A percentile compares a stretch with the other conserved stretches of the same genome.
Evolutionary conservation across 1,140 invertebrate genomes (phyloP).

Genomic region (Drosophila suzukii): DNA sequence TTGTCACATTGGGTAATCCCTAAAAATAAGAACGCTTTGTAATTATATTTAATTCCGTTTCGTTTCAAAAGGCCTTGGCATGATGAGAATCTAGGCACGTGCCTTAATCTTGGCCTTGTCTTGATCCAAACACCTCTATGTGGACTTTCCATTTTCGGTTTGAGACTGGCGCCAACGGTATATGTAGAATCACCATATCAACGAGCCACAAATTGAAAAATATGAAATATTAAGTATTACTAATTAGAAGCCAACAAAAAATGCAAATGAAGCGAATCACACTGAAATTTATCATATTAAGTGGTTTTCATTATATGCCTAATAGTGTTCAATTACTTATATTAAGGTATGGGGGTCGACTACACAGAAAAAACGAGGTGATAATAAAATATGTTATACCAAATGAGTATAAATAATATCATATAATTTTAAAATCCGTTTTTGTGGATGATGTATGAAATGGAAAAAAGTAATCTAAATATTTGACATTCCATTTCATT

Average conservation of each 20-base stretch:
- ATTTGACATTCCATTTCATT: no score
- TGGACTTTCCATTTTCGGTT: conserved; percentile 20
- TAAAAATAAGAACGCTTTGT: conserved; percentile 40
- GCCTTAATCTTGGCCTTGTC: conserved; percentile 25
- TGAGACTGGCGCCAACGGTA: conserved; percentile 17
- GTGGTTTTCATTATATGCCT: conserved; percentile 45
- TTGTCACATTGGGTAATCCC: conserved; percentile 41
- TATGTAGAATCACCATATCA: neutral
- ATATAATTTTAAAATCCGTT: no score
- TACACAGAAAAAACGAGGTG: neutral
- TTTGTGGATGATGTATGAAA: no score
- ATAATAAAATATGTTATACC: no score
- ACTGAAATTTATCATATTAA: conserved; percentile 44
- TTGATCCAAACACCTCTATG: conserved; percentile 4
- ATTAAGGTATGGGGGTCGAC: neutral
- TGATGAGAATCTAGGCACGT: conserved; percentile 21
- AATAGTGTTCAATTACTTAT: conserved; percentile 37
- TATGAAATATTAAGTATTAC: conserved; percentile 29
- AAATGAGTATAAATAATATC: no score
- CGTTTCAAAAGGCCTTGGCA: conserved; percentile 21
- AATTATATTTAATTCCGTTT: conserved; percentile 39
- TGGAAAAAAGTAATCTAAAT: no score
- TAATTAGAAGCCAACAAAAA: conserved; percentile 65
- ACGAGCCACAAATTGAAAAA: conserved; percentile 7
- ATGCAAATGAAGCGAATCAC: conserved; percentile 59